Evolutionary conservation across 2,797 vertebrate genomes (phyloP).

Genomic region (Brotogeris chrysoptera): DNA sequence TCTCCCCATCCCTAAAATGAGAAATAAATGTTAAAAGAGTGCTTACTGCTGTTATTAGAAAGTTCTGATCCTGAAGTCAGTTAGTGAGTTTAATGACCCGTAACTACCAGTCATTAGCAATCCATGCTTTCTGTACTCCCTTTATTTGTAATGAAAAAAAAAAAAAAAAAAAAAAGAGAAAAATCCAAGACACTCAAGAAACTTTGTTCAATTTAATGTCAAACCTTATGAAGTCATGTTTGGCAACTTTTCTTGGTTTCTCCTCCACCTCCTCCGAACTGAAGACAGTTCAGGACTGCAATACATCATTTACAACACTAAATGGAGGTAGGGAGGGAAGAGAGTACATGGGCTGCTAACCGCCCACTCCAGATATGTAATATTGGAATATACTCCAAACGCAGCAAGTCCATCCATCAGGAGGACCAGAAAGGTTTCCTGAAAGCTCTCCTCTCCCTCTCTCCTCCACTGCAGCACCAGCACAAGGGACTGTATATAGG

Average conservation of each 20-base stretch:
- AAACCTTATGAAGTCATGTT: conserved; percentile 79
- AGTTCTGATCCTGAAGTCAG: conserved; percentile 66
- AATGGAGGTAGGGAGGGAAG: conserved; percentile 40
- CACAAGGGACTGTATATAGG: background rate
- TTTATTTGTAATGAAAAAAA: conserved; percentile 61
- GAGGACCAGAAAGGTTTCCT: conserved; percentile 17
- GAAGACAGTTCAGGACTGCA: conserved; percentile 67
- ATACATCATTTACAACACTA: conserved; percentile 76
- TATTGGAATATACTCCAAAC: conserved; percentile 73
- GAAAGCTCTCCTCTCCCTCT: background rate
- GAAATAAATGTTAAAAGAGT: conserved; percentile 58
- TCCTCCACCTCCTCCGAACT: conserved; percentile 29
- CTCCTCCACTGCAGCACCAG: conserved; percentile 3
- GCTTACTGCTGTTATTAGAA: conserved; percentile 59
- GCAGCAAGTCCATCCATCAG: conserved; percentile 61
- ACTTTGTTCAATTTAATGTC: conserved; percentile 68
- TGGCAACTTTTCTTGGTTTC: conserved; percentile 71
- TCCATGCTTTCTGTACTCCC: conserved; percentile 45
- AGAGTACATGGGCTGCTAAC: conserved; percentile 57
- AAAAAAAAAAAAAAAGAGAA: background rate
- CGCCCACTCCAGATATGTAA: conserved; percentile 75
- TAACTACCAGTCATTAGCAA: conserved; percentile 61
- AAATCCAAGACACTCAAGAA: conserved; percentile 63
- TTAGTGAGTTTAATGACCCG: conserved; percentile 69
- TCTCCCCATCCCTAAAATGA: conserved; percentile 52